Conservation (phyloP, 2,888 invertebrate species). For the Phlogophora meticulosa region DNA sequence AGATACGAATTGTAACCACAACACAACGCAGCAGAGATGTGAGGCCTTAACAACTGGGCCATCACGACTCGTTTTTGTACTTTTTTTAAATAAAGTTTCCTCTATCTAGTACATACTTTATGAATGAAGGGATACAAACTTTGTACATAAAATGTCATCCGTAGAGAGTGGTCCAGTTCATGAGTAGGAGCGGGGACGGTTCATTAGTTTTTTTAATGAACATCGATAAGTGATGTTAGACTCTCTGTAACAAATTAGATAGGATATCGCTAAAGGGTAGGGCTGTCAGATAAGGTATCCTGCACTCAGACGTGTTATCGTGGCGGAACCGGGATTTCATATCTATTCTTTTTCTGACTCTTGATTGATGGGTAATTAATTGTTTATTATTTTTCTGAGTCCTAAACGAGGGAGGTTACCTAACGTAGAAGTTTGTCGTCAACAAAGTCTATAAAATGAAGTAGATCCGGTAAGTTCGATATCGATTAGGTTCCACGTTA, state of each 20-base stretch:
- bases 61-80: neutral
- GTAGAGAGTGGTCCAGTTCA: neutral
- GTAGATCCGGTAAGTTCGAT: constrained; percentile 7
- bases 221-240: constrained; percentile 1
- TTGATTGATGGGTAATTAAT: constrained; percentile 7
- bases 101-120: neutral
- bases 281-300: constrained; percentile 39
- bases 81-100: neutral
- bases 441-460: neutral
- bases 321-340: constrained; percentile 5
- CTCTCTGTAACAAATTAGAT: constrained; percentile 30
- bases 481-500: neutral
- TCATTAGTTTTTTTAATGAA: constrained; percentile 3
- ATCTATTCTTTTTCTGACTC: constrained; percentile 1
- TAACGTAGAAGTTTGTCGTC: neutral
- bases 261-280: constrained; percentile 34
- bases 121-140: neutral
- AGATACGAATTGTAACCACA: no score
- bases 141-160: no score
- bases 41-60: no score
- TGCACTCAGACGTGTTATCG: constrained; percentile 41
- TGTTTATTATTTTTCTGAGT: neutral
- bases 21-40: no score
- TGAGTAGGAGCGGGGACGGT: neutral
- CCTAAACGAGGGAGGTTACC: neutral